A percentile compares a stretch with the other conserved stretches of the same genome.
Conservation (phyloP, 2,797 vertebrate species). For the Coregonus ussuriensis region DNA sequence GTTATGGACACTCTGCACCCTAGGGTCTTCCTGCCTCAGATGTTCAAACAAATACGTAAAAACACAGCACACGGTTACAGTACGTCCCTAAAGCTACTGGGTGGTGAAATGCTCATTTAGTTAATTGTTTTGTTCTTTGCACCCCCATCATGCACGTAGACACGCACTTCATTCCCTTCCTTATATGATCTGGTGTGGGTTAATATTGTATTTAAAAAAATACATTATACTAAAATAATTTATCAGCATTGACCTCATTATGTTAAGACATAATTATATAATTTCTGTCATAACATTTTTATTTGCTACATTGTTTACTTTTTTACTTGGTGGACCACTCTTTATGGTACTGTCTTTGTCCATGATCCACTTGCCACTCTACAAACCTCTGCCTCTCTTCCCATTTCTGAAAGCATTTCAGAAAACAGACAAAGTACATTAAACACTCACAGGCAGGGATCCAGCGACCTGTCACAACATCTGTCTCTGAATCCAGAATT, state of each 20-base stretch:
- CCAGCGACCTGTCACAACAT: slow-evolving; percentile 58
- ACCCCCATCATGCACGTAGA: not conserved
- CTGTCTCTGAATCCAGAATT: slow-evolving; percentile 50
- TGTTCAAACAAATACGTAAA: slow-evolving; percentile 1
- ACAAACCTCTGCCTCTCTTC: not conserved
- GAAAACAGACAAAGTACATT: slow-evolving; percentile 6
- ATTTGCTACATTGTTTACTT: not conserved
- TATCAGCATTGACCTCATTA: too few species aligned
- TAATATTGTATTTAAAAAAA: not conserved
- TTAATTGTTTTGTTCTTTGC: not conserved
- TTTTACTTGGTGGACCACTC: not conserved
- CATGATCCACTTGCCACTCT: slow-evolving; percentile 23
- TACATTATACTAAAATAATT: not conserved
- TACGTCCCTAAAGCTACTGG: not conserved
- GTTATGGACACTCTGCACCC: slow-evolving; percentile 24
- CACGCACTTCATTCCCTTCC: not conserved
- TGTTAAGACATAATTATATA: too few species aligned
- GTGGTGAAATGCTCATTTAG: not conserved
- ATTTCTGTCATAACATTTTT: too few species aligned
- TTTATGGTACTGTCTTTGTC: not conserved
- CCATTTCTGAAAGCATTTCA: slow-evolving; percentile 10
- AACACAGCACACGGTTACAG: slow-evolving; percentile 1
- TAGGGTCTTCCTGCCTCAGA: slow-evolving; percentile 7
- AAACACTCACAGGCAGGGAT: slow-evolving; percentile 59
- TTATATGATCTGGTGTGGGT: too few species aligned